phyloP scores from a whole-genome alignment of 2,888 invertebrate genomes.

The Drosophila nigricruria region DNA sequence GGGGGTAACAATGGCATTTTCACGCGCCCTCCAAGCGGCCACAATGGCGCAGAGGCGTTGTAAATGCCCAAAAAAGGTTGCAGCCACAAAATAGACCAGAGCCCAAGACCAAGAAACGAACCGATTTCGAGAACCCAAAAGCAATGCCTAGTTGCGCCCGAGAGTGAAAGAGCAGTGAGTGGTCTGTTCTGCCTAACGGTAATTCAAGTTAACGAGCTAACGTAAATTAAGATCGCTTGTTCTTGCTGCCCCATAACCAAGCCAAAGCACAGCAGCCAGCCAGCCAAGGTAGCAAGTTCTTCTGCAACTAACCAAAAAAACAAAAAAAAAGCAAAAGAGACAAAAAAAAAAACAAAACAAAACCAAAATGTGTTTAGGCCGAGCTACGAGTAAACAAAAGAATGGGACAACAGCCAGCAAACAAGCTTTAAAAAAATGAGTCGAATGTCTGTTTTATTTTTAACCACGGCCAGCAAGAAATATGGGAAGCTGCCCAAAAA shows the following conservation, averaged over 20 bases:
- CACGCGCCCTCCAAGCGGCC: constrained; percentile 72
- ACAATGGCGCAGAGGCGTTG: constrained; percentile 75
- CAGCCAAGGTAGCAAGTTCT: constrained; percentile 47
- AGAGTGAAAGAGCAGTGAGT: constrained; percentile 62
- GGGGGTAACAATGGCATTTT: constrained; percentile 70
- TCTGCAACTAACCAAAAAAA: constrained; percentile 37
- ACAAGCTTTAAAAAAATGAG: constrained; percentile 36
- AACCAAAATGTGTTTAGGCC: constrained; percentile 62
- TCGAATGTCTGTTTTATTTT: constrained; percentile 57
- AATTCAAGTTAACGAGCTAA: constrained; percentile 79
- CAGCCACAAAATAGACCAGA: constrained; percentile 52
- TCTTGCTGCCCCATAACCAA: constrained; percentile 43
- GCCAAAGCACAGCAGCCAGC: constrained; percentile 21
- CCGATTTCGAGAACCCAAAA: constrained; percentile 15
- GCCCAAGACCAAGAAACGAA: constrained; percentile 7
- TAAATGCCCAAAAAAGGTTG: constrained; percentile 78
- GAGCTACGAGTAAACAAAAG: constrained; percentile 69
- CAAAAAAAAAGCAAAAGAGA: not conserved
- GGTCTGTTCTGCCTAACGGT: constrained; percentile 65
- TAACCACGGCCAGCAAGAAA: constrained; percentile 43
- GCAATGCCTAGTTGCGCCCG: constrained; percentile 36
- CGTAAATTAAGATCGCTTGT: constrained; percentile 82
- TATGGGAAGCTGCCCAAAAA: constrained; percentile 57
- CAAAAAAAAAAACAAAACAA: constrained; percentile 10
- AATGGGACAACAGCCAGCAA: constrained; percentile 43